Base-by-base conservation (phyloP, 2,113 vertebrate genomes). In the Neotoma lepida region DNA sequence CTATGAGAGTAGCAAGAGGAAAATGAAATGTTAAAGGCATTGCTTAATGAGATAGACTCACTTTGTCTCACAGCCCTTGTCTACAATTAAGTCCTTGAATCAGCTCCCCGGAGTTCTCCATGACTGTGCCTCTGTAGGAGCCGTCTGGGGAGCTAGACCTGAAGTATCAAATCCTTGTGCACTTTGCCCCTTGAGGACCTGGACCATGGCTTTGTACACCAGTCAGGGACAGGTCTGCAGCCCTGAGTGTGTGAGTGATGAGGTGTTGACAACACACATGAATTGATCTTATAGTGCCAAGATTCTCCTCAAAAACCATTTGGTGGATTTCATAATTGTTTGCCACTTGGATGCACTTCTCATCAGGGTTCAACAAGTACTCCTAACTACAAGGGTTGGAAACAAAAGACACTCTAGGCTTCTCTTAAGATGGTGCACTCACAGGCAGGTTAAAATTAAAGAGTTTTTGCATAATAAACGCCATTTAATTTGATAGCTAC, bases 271-370 rank as follows among this genome's bases (percentile, higher is more conserved):
- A 90, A 96, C 95, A 95, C 0, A 30, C 64, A 58, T 66, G 87
- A 70, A 71, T 24, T 63, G 51, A 95, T 95, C 94, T 94, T 28
- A 13, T 81, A 46, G 18, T 8, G 49, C 46, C 94, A 84, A 92
- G 73, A 96, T 96, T 96, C 89, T 20, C 2, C 94, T 97, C 87
- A 74, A 96, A 98, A 97, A 94, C 90, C 44, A 61, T 95, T 97
- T 97, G 95, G 78, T 97, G 95, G 95, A 87, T 98, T 98, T 97
- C 90, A n/a, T 97, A 98, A 97, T 98, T 98, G 97, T 96, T 96
- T 97, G 95, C 97, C 97, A 91, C 97, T 97, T 91, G 39, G 85
- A 95, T 94, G 95, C 91, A 92, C 95, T 98, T 94, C 28, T 95
- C 6, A 0, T 46, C 90, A 90, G 89, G 51, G 97, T 98, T 98